A percentile compares a stretch with the other conserved stretches of the same genome.
Evolutionary conservation across 2,888 invertebrate genomes (phyloP).

Genomic region (Rhingia rostrata): DNA sequence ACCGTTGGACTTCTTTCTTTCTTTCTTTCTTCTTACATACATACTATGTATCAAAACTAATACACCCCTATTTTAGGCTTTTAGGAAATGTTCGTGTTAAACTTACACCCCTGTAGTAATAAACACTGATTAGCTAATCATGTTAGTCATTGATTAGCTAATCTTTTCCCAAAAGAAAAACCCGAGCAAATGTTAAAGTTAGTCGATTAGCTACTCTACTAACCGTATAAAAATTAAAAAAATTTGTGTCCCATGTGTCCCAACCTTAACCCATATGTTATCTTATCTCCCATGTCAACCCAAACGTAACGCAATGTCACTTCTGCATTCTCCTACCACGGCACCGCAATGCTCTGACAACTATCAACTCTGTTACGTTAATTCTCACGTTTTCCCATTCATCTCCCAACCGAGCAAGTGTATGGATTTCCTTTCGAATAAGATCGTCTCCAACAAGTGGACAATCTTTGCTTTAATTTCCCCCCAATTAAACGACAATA

Average conservation of each 20-base stretch:
- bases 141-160: too few species aligned
- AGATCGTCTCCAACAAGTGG: constrained; percentile 77
- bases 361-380: constrained; percentile 39
- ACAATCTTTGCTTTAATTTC: constrained; percentile 31
- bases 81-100: too few species aligned
- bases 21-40: too few species aligned
- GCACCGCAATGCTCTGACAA: neutral
- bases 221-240: neutral
- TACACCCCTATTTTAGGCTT: too few species aligned
- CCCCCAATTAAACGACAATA: constrained; percentile 44
- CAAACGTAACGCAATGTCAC: constrained; percentile 18
- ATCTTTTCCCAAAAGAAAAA: too few species aligned
- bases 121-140: too few species aligned
- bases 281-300: neutral
- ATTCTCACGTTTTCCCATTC: constrained; percentile 64
- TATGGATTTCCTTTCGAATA: constrained; percentile 65
- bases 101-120: too few species aligned
- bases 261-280: neutral
- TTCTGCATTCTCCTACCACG: neutral
- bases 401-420: constrained; percentile 59
- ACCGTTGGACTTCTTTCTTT: too few species aligned
- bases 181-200: too few species aligned
- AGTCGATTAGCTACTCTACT: too few species aligned
- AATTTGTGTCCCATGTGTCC: neutral
- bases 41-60: too few species aligned